Conservation (phyloP, 2,797 vertebrate species). For the Acipenser transmontanus region DNA sequence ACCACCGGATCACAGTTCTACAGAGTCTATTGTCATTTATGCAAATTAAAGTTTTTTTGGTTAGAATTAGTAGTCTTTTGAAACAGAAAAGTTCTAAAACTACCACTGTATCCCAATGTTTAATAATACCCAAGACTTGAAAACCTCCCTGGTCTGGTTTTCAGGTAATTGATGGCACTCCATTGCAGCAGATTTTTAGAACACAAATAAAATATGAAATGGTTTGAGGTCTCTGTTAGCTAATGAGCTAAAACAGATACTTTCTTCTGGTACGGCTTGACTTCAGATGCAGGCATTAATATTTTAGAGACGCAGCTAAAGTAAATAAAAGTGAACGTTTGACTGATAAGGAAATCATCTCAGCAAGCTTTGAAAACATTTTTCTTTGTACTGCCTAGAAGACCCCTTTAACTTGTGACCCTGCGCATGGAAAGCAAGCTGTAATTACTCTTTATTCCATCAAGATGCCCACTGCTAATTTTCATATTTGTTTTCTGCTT, state of each 20-base stretch:
- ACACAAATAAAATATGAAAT: conserved; percentile 74
- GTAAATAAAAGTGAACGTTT: conserved; percentile 57
- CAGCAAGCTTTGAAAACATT: conserved; percentile 39
- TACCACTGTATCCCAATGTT: conserved; percentile 62
- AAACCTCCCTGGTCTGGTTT: conserved; percentile 46
- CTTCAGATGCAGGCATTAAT: conserved; percentile 47
- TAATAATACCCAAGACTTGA: conserved; percentile 60
- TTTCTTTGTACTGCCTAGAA: conserved; percentile 41
- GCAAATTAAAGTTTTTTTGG: too few relatives aligned
- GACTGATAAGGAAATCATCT: conserved; percentile 47
- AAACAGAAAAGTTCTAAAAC: too few relatives aligned
- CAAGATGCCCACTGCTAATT: not conserved
- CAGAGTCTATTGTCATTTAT: too few relatives aligned
- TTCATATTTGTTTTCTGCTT: conserved; percentile 4
- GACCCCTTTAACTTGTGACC: conserved; percentile 31
- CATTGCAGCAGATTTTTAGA: conserved; percentile 70
- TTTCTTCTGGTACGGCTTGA: conserved; percentile 36
- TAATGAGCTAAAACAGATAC: conserved; percentile 63
- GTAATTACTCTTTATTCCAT: conserved; percentile 27
- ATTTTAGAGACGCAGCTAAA: conserved; percentile 44
- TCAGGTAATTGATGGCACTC: conserved; percentile 57
- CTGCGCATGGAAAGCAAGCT: conserved; percentile 22
- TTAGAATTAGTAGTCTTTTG: too few relatives aligned
- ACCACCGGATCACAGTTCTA: too few relatives aligned
- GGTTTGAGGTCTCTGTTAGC: conserved; percentile 59